phyloP scores from a whole-genome alignment of 2,797 vertebrate species.

The Sebastes trivittatus region DNA sequence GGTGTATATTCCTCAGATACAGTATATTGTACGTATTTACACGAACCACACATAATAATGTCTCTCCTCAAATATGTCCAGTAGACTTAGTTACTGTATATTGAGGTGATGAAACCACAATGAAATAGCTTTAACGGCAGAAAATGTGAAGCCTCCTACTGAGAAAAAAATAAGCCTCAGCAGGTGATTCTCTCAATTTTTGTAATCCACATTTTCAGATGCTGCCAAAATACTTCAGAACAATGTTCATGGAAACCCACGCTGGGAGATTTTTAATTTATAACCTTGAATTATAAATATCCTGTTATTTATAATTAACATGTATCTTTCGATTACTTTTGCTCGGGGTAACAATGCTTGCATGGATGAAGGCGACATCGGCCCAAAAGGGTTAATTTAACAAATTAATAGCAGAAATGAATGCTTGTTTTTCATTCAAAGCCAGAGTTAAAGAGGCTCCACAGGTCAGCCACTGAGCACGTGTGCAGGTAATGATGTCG shows the following conservation, averaged over 20 bases:
- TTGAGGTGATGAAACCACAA: conserved; percentile 37
- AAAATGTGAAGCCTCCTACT: background rate
- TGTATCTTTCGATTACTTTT: conserved; percentile 1
- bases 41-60: background rate
- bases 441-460: background rate
- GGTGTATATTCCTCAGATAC: background rate
- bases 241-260: background rate
- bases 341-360: background rate
- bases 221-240: background rate
- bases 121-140: conserved; percentile 4
- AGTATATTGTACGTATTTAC: background rate
- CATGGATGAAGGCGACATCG: background rate
- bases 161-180: conserved; percentile 20
- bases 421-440: background rate
- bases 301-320: background rate
- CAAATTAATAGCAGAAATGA: background rate
- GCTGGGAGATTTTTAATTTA: background rate
- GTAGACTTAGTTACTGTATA: background rate
- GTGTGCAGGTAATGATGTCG: background rate
- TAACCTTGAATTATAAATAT: background rate
- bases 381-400: background rate
- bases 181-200: conserved; percentile 5
- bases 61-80: background rate
- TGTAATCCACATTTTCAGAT: background rate
- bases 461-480: background rate